Evolutionary conservation across 1,140 invertebrate genomes (phyloP), one percentile per base, ranked within the genome.

Genomic region (Geopemphigus sp.): DNA sequence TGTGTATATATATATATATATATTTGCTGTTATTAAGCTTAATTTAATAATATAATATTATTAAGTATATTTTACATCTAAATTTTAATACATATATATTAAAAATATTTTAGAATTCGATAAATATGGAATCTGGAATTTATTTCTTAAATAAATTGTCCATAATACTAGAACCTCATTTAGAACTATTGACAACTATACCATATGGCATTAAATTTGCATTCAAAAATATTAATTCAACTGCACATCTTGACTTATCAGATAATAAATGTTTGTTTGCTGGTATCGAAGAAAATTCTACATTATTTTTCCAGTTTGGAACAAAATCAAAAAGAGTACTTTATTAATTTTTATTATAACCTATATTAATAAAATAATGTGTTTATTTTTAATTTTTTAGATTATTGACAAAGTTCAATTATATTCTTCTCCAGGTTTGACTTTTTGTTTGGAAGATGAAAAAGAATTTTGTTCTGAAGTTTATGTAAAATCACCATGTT

Each of bases 251-350:
- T 50, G 39, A 63, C 29, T 26, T 78, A 26, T 22, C 73, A 45
- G 56, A 63, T 63, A 19, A 47, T 26, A 78, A 78, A 61, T 45
- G n/a, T 5, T 50, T 78, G 47, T 78, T 63, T 78, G 74, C 57
- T 78, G 74, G 74, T 5, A 63, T 78, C 14, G 57, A 78, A 78
- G 74, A 78, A 78, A 47, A 50, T 10, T 61, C 74, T 19, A 59
- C 39, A 47, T 45, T 78, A 6, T 78, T 1, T 50, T 12, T 78
- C 47, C 54, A 78, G 15, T 78, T 78, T 50, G 74, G 74, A 24
- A 78, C 74, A 29, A 78, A 78, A 78, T 61, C 39, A 11, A 78
- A 61, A 78, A 63, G 61, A 63, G 74, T 78, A 63, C 5, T 39
- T 24, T 0, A 15, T 45, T 24, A 47, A 22, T 47, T 32, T 22